phyloP scores from a whole-genome alignment of 2,113 vertebrate species.

The Oplegnathus fasciatus region DNA sequence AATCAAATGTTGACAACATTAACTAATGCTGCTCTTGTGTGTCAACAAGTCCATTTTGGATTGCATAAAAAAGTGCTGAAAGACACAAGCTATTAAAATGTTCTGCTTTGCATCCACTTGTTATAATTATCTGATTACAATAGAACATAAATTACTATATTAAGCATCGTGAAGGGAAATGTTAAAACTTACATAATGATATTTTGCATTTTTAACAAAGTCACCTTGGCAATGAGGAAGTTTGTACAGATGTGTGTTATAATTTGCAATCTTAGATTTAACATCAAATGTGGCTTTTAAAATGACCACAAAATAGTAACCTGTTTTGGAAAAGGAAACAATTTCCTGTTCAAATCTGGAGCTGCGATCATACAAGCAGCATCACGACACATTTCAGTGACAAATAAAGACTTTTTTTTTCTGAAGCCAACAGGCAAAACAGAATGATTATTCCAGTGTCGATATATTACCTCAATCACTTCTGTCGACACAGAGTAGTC shows the following conservation, averaged over 20 bases:
- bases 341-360: no score
- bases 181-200: background rate
- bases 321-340: no score
- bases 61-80: background rate
- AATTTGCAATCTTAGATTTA: background rate
- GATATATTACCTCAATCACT: slow-evolving; percentile 9
- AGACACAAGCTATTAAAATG: background rate
- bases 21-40: background rate
- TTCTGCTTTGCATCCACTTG: background rate
- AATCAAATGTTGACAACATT: slow-evolving; percentile 17
- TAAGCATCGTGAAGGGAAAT: background rate
- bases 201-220: background rate
- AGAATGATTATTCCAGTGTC: background rate
- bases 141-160: background rate
- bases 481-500: background rate
- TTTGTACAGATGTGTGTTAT: background rate
- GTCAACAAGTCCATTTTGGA: background rate
- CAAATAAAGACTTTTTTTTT: background rate
- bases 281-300: background rate
- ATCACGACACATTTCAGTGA: background rate
- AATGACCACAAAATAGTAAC: background rate
- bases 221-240: background rate
- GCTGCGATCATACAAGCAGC: background rate
- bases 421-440: background rate
- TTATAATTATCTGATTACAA: no score